A percentile compares a stretch with the other conserved stretches of the same genome.
Conservation (phyloP, 2,797 vertebrate species). For the Muraenolepis orangiensis region DNA sequence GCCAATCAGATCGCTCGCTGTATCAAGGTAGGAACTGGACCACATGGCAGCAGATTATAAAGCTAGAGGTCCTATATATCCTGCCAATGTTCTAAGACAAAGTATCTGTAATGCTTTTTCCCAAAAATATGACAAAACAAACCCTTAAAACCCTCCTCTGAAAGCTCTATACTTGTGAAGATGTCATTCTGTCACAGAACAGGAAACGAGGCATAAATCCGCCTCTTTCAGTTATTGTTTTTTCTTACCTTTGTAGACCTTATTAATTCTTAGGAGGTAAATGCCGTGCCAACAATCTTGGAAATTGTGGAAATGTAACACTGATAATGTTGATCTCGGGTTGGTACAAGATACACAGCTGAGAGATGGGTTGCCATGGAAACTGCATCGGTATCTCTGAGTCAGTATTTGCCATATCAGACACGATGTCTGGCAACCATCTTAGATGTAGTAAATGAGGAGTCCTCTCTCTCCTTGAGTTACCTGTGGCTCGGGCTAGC, state of each 20-base stretch:
- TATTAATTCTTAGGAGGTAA: too few relatives aligned
- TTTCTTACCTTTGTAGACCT: too few relatives aligned
- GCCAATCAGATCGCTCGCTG: slow-evolving; percentile 82
- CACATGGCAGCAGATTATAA: not conserved
- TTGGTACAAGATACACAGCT: not conserved
- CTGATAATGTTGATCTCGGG: not conserved
- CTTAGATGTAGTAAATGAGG: not conserved
- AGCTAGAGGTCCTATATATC: too few relatives aligned
- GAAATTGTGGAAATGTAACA: too few relatives aligned
- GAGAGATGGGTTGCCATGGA: not conserved
- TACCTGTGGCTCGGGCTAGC: not conserved
- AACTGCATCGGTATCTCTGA: not conserved
- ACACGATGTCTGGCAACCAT: not conserved
- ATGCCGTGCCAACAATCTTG: too few relatives aligned
- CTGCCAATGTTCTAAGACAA: not conserved
- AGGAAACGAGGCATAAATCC: too few relatives aligned
- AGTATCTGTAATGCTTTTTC: not conserved
- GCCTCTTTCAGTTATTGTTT: too few relatives aligned
- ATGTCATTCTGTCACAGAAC: too few relatives aligned
- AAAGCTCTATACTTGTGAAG: not conserved
- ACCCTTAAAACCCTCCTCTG: not conserved
- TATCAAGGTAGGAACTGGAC: slow-evolving; percentile 80
- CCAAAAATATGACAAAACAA: too few relatives aligned
- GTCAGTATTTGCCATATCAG: not conserved
- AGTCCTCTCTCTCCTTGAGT: not conserved